phyloP scores from a whole-genome alignment of 2,113 vertebrate genomes.

The Petaurus breviceps region DNA sequence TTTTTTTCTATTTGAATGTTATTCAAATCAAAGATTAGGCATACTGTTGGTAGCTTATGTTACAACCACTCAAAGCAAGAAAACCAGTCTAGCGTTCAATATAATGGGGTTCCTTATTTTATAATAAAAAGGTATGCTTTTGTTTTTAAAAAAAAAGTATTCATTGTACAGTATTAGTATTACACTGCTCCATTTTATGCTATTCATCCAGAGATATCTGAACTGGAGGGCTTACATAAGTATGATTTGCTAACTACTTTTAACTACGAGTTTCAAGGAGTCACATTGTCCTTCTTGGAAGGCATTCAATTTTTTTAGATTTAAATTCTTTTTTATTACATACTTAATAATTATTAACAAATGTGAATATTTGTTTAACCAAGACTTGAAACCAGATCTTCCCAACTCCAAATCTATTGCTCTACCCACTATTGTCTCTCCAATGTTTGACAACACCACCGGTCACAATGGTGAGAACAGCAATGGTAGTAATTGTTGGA shows the following conservation, averaged over 20 bases:
- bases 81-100: slow-evolving; percentile 49
- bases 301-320: not conserved
- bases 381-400: not conserved
- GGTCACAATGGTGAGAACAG: not conserved
- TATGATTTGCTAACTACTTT: not conserved
- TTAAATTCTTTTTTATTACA: not conserved
- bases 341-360: not conserved
- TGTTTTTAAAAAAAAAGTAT: not conserved
- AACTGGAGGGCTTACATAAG: not conserved
- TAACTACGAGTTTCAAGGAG: not conserved
- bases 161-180: not conserved
- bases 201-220: not conserved
- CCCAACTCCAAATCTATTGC: too few relatives aligned
- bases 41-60: slow-evolving; percentile 27
- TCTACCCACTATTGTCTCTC: not conserved
- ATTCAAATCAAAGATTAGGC: slow-evolving; percentile 60
- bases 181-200: not conserved
- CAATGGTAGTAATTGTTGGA: not conserved
- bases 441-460: not conserved
- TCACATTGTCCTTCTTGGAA: not conserved
- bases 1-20: slow-evolving; percentile 47
- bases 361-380: not conserved
- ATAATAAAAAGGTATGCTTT: slow-evolving; percentile 19
- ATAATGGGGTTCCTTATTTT: slow-evolving; percentile 55
- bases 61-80: slow-evolving; percentile 57